Base-by-base conservation (phyloP, 2,888 invertebrate genomes). In the Drosophila pseudotakahashii region DNA sequence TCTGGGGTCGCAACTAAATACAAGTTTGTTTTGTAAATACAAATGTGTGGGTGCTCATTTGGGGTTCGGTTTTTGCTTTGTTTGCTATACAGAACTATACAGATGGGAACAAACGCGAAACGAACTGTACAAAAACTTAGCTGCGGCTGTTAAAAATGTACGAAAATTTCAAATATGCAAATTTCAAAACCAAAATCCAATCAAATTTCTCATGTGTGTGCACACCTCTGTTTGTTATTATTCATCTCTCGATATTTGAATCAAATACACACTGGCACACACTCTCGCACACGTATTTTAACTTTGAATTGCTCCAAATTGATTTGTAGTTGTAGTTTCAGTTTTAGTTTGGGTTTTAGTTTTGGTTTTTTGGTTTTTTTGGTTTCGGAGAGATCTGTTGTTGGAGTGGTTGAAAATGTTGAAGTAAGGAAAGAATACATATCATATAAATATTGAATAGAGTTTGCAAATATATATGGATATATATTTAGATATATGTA, bases 381-480 rank as follows among this genome's bases (percentile, higher is more conserved):
- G 9, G 53, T 68, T 79, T 61, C 55, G 62, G 45, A 30, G 63
- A 52, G 63, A 72, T 59, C 53, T 71, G 75, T 73, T 59, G 60
- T 76, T 81, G 67, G 74, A 52, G 47, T 61, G 26, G 64, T 62
- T 67, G 50, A 70, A 80, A 76, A 84, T 77, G 76, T 84, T 74
- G 55, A 79, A 85, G 76, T 75, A 76, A 79, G 69, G 76, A 78
- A 87, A 85, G 75, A 79, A 81, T 88, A 86, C 85, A 85, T 88
- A 81, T 86, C 77, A 85, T 78, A 81, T 86, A 83, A 89, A 81
- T 78, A 84, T 83, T 83, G 75, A 85, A 81, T 89, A 83, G 78
- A 84, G 79, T 78, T 89, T 88, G 79, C 84, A 85, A 85, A 82
- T 85, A 78, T 89, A 79, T 83, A 80, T 79, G 78, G 67, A 77